Percentiles rank a stretch among this genome's conserved stretches.
Conservation (phyloP, 2,797 vertebrate genomes). For the Nyctalus aviator region DNA sequence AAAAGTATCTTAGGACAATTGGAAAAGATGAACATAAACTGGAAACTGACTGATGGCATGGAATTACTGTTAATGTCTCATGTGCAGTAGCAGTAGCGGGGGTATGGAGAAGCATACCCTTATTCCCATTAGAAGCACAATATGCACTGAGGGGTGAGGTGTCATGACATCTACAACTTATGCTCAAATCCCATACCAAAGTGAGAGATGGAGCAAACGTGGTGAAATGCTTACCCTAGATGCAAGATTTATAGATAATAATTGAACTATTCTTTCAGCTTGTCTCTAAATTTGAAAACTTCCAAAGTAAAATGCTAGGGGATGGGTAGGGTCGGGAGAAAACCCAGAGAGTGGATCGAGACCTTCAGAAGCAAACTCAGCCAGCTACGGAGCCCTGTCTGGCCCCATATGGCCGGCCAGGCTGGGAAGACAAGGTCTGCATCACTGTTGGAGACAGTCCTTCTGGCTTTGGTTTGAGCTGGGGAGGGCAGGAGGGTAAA, state of each 20-base stretch:
- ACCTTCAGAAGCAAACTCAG: not conserved
- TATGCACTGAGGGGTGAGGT: not conserved
- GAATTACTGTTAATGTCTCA: constrained; percentile 1
- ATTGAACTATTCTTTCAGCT: constrained; percentile 13
- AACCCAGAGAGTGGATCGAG: not conserved
- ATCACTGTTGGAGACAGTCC: constrained; percentile 46
- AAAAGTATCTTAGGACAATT: constrained; percentile 12
- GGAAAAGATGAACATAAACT: not conserved
- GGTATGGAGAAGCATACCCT: not conserved
- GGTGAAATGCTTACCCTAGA: not conserved
- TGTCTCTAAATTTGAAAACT: constrained; percentile 57
- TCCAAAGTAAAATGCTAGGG: constrained; percentile 53
- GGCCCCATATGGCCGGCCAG: accelerated
- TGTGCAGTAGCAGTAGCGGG: not conserved
- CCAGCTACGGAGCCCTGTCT: constrained; percentile 37
- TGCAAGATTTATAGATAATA: not conserved
- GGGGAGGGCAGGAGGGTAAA: constrained; percentile 61
- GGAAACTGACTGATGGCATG: not conserved
- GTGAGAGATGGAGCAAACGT: not conserved
- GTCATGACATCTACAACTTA: not conserved
- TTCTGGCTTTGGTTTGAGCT: constrained; percentile 37
- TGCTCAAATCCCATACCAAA: not conserved
- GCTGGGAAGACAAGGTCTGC: constrained; percentile 34
- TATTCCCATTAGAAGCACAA: not conserved
- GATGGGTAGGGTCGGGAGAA: not conserved